phyloP scores from a whole-genome alignment of 2,888 invertebrate species.

The Plebejus melissa region DNA sequence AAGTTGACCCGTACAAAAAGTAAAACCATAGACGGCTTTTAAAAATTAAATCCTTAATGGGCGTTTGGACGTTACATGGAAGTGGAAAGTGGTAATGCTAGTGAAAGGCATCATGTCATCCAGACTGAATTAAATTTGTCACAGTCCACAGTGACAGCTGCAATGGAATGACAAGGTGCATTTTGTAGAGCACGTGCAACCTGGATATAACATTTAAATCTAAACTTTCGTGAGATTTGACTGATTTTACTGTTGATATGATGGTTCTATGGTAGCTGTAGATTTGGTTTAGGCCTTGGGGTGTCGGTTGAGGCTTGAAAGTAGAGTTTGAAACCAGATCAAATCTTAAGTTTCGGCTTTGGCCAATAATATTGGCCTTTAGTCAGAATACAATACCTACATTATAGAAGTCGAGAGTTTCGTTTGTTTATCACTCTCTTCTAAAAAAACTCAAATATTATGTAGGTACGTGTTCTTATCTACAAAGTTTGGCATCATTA shows the following conservation, averaged over 20 bases:
- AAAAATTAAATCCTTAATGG: slow-evolving; percentile 31
- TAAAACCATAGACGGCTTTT: slow-evolving; percentile 7
- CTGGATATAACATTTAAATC: neutral
- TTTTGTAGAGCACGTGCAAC: slow-evolving; percentile 1
- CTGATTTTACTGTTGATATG: neutral
- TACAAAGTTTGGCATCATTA: too few relatives aligned
- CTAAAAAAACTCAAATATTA: too few relatives aligned
- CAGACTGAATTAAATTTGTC: slow-evolving; percentile 6
- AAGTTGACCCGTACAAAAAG: slow-evolving; percentile 11
- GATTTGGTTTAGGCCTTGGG: neutral
- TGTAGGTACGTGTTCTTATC: too few relatives aligned
- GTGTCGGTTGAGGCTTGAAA: neutral
- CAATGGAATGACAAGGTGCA: slow-evolving; percentile 12
- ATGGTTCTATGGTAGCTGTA: too few relatives aligned
- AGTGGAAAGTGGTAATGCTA: slow-evolving; percentile 14
- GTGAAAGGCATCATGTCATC: slow-evolving; percentile 23
- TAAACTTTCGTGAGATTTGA: neutral
- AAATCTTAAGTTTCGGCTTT: too few relatives aligned
- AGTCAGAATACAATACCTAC: too few relatives aligned
- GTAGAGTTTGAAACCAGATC: too few relatives aligned
- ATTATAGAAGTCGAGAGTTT: too few relatives aligned
- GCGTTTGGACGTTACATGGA: neutral
- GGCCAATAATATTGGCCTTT: too few relatives aligned
- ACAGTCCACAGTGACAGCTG: slow-evolving; percentile 1
- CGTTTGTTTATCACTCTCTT: too few relatives aligned